Evolutionary conservation across 2,113 vertebrate genomes (phyloP), one percentile per base, ranked within the genome.

Genomic region (Holacanthus passer): DNA sequence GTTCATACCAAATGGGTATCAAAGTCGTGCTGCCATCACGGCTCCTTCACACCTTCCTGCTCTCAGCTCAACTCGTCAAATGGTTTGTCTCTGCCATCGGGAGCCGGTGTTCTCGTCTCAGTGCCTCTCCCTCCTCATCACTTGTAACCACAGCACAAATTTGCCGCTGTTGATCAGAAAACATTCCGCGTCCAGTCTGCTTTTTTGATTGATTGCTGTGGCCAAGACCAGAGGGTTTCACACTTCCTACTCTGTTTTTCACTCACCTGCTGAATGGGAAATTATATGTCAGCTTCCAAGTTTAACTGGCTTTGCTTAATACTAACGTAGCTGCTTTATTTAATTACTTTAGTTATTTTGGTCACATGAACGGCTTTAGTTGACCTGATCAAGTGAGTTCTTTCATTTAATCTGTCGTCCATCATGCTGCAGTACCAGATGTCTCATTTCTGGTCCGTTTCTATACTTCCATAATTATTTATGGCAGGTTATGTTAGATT

Each of bases 111-210:
- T 77, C 24, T 68, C 19, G 52, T 41, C 16, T 43, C 29, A 8
- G 66, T 1, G 45, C 31, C 24, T 24, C 69, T 55, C 39, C 52
- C 11, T 31, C 45, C 67, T 71, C 52, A 53, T 73, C 58, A 35
- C 70, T 71, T 71, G 45, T 53, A 83, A 62, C 68, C 52, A 29
- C 72, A 63, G 47, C 66, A 24, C 55, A 74, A 29, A 66, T 74
- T 59, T 69, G 29, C 56, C 20, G 1, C 20, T 77, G 87, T 89
- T 71, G 85, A 83, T 81, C 76, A 66, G 66, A 64, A 76, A 73
- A 75, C 66, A 52, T 52, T 59, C 81, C 32, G 43, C 32, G 5
- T 48, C 58, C 62, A 62, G 64, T 31, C 37, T 13, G 67, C 50
- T 22, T 24, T 58, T 80, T 29, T 47, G 56, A 84, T 87, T 67